Conservation (phyloP, 2,888 invertebrate species). For the Apamea anceps region DNA sequence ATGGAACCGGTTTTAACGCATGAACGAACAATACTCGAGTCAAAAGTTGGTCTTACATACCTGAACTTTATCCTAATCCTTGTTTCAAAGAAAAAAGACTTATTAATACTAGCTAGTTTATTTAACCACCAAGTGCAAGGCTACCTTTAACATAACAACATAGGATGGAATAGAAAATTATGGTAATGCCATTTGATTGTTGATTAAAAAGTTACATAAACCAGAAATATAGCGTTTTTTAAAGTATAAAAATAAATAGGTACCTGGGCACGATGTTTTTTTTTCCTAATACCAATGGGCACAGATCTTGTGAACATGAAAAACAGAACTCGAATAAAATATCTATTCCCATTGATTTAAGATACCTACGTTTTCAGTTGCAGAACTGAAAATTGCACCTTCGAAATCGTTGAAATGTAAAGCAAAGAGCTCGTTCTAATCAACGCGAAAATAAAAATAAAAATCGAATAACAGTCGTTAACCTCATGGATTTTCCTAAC, state of each 20-base stretch:
- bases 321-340: neutral
- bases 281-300: neutral
- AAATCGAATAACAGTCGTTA: constrained; percentile 16
- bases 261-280: too few species aligned
- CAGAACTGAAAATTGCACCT: constrained; percentile 2
- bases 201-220: neutral
- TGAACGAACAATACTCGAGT: constrained; percentile 27
- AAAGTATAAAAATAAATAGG: neutral
- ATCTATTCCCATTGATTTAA: neutral
- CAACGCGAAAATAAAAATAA: constrained; percentile 19
- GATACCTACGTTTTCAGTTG: neutral
- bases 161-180: neutral
- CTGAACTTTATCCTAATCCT: neutral
- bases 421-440: constrained; percentile 17
- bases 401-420: constrained; percentile 5
- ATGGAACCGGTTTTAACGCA: constrained; percentile 36
- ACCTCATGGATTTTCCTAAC: constrained; percentile 36
- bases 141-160: too few species aligned
- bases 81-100: neutral
- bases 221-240: too few species aligned
- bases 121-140: neutral
- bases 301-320: neutral
- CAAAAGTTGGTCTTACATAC: constrained; percentile 9
- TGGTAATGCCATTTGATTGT: neutral
- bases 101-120: too few species aligned